Evolutionary conservation across 2,888 invertebrate genomes (phyloP), one percentile per base, ranked within the genome.

Genomic region (Hirtodrosophila alboralis): DNA sequence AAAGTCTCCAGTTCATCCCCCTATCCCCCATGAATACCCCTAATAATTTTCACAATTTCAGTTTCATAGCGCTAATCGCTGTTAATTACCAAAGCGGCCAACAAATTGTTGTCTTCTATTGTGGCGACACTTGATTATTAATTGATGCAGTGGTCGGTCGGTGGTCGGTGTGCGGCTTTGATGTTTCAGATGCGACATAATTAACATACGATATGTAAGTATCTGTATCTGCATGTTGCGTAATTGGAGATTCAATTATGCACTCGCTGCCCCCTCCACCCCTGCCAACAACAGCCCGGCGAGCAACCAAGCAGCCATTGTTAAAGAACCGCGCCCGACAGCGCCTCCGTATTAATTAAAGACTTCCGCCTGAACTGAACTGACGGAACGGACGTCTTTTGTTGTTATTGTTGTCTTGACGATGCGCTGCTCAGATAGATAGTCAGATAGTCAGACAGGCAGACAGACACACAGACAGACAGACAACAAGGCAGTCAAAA

Each of bases 161-260:
- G 43, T 28, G 26, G 38, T 30, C 61, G 52, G 48, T n/a, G n/a
- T 33, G 14, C 28, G 36, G 28, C 28, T 69, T 80, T 65, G 69
- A 76, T 52, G 48, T 66, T 41, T 13, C 1, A 34, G 40, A 23
- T 30, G 45, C 59, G 16, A 44, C 26, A 36, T 60, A 53, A 66
- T 53, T 59, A 47, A 26, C 40, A 44, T 36, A 48, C 41, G 27
- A 30, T 33, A 47, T 34, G 26, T 12, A 4, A n/a, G 3, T 26
- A 13, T 49, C 16, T 43, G 27, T 9, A 16, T 48, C 43, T 44
- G 57, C 41, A 48, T 53, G 60, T 78, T 84, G 78, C 83, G 61
- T 81, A 84, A 84, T 81, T 84, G 67, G 40, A 66, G 65, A 75
- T 68, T 81, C 75, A 78, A 79, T 79, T 79, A 84, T 68, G 68